phyloP scores from a whole-genome alignment of 2,797 vertebrate species.

The Cottoperca gobio region DNA sequence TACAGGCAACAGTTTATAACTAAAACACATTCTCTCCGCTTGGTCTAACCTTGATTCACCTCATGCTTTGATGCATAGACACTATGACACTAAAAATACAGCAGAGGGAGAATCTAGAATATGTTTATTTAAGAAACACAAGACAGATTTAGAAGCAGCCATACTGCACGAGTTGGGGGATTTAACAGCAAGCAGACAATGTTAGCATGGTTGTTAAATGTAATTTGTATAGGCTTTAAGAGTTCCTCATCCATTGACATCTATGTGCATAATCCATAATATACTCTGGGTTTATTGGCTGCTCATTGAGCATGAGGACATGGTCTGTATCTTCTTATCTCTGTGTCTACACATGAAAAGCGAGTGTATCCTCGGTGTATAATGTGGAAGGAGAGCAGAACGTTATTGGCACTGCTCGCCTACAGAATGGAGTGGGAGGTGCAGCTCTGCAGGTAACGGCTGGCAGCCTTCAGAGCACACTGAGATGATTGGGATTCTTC shows the following conservation, averaged over 20 bases:
- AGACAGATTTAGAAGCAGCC: constrained; percentile 27
- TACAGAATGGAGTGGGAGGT: constrained; percentile 48
- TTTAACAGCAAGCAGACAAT: constrained; percentile 37
- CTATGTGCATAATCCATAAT: constrained; percentile 74
- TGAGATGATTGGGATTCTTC: constrained; percentile 41
- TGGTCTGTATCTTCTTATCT: constrained; percentile 32
- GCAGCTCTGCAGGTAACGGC: constrained; percentile 51
- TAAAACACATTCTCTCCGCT: constrained; percentile 4
- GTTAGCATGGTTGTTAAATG: constrained; percentile 47
- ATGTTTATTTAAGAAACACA: constrained; percentile 30
- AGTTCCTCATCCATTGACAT: constrained; percentile 66
- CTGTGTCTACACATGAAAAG: constrained; percentile 25
- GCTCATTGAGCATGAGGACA: constrained; percentile 53
- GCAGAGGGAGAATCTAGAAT: constrained; percentile 2
- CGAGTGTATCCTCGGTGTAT: constrained; percentile 18
- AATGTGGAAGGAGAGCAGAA: constrained; percentile 41
- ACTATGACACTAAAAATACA: constrained; percentile 31
- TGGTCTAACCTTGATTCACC: constrained; percentile 49
- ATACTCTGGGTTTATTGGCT: constrained; percentile 71
- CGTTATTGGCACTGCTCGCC: constrained; percentile 22
- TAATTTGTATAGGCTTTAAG: constrained; percentile 62
- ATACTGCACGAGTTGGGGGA: constrained; percentile 23
- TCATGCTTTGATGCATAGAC: constrained; percentile 38
- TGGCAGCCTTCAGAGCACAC: constrained; percentile 35
- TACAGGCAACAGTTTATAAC: constrained; percentile 23